Conservation (phyloP, 2,888 invertebrate genomes). For the Litoditis marina region DNA sequence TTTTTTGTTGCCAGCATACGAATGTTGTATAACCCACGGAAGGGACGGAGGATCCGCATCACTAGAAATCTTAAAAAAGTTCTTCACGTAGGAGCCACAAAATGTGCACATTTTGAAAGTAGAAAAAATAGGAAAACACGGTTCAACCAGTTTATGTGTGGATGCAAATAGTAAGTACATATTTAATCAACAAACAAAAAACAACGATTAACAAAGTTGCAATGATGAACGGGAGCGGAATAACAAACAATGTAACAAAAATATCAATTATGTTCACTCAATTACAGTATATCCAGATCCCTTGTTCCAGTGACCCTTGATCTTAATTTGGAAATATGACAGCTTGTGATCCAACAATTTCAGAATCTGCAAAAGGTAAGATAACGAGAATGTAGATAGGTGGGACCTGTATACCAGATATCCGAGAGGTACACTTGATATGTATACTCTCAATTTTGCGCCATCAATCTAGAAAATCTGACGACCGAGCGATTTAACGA, state of each 20-base stretch:
- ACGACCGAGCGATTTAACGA: no score
- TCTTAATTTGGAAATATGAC: constrained; percentile 48
- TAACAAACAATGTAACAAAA: constrained; percentile 1
- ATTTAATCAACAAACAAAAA: constrained; percentile 14
- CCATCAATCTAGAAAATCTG: no score
- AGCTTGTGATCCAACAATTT: constrained; percentile 55
- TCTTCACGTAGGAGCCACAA: not conserved
- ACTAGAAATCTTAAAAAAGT: no score
- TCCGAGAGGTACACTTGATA: no score
- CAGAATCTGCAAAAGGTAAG: constrained; percentile 68
- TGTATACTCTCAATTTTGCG: no score
- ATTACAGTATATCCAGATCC: constrained; percentile 43
- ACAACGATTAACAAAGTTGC: constrained; percentile 18
- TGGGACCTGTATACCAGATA: no score
- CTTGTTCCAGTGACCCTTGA: constrained; percentile 52
- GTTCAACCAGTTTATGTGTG: not conserved
- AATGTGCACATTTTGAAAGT: not conserved
- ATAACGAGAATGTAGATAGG: not conserved
- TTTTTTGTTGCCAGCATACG: no score
- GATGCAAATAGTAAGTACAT: not conserved
- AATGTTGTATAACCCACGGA: no score
- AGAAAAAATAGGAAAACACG: no score
- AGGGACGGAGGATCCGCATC: no score
- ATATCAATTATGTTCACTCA: constrained; percentile 4
- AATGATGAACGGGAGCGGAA: no score